Percentiles rank a stretch among this genome's conserved stretches.
These are phyloP conservation scores for Helicorthomorpha holstii DNA, from an alignment of 1,140 invertebrate species.

Conservation along the genomic window DNA sequence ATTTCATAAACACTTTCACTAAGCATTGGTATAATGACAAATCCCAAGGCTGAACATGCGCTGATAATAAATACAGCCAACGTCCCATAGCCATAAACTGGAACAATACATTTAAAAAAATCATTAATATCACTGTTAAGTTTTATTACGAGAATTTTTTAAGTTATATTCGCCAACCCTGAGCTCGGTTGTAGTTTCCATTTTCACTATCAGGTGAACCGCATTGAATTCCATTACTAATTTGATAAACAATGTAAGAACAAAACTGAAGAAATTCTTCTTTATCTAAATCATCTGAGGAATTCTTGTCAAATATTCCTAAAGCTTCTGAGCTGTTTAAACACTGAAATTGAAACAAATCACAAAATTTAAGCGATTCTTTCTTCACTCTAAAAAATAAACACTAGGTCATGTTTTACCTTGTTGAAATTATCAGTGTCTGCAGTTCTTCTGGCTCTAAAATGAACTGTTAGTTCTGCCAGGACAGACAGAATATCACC, in stretches of 20 bases:
- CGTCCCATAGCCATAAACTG: slow-evolving; percentile 24
- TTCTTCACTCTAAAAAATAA: too few species aligned
- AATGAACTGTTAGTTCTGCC: too few species aligned
- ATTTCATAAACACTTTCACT: slow-evolving; percentile 12
- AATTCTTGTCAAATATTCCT: background rate
- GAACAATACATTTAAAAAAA: slow-evolving; percentile 3
- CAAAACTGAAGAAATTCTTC: background rate
- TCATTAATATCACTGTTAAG: background rate
- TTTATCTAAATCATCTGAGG: background rate
- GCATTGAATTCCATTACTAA: background rate
- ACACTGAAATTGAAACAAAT: too few species aligned
- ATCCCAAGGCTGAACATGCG: slow-evolving; percentile 18
- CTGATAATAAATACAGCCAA: slow-evolving; percentile 22
- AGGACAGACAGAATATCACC: too few species aligned
- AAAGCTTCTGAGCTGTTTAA: background rate
- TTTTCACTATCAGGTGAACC: background rate
- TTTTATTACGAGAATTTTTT: background rate
- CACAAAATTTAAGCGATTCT: too few species aligned
- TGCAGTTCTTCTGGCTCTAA: too few species aligned
- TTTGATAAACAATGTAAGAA: background rate
- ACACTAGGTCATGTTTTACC: too few species aligned
- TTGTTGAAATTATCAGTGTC: too few species aligned
- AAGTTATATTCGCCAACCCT: background rate
- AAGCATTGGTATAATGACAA: slow-evolving; percentile 19
- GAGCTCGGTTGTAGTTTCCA: background rate